Evolutionary conservation across 2,797 vertebrate genomes (phyloP).

Genomic region (Scomberomorus guttatus): DNA sequence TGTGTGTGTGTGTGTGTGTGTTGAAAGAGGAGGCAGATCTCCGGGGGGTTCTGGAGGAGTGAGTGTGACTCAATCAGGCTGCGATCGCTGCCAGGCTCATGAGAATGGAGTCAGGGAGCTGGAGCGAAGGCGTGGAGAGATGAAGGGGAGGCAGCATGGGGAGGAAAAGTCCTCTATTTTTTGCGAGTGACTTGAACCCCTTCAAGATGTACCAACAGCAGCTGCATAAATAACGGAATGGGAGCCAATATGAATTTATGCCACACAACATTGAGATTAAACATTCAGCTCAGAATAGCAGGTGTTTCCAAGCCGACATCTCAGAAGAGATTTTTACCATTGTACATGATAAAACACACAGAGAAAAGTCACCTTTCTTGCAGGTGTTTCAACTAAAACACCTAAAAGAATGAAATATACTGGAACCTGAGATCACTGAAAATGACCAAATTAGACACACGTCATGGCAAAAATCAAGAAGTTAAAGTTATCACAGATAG

Average conservation of each 20-base stretch:
- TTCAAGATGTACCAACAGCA: slow-evolving; percentile 30
- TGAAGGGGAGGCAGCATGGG: slow-evolving; percentile 42
- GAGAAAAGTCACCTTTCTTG: not conserved
- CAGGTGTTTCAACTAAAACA: not conserved
- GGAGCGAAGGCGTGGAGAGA: slow-evolving; percentile 49
- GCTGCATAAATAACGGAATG: slow-evolving; percentile 47
- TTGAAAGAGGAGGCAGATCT: slow-evolving; percentile 58
- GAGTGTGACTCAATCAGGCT: slow-evolving; percentile 79
- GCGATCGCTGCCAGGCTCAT: slow-evolving; percentile 68
- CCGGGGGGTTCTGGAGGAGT: slow-evolving; percentile 71
- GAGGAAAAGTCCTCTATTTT: slow-evolving; percentile 49
- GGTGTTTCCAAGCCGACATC: slow-evolving; percentile 29
- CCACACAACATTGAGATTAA: slow-evolving; percentile 13
- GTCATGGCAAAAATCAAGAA: not conserved
- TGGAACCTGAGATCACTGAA: not conserved
- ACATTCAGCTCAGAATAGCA: slow-evolving; percentile 10
- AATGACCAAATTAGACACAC: not conserved
- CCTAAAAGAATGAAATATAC: slow-evolving; percentile 18
- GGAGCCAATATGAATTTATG: slow-evolving; percentile 37
- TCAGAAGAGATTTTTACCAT: not conserved
- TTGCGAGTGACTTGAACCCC: slow-evolving; percentile 32
- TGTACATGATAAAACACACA: not conserved
- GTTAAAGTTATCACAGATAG: not conserved
- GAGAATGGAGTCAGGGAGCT: slow-evolving; percentile 62
- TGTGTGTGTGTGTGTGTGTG: not conserved